Conservation (phyloP, 1,140 invertebrate species). For the Notospermus geniculatus region DNA sequence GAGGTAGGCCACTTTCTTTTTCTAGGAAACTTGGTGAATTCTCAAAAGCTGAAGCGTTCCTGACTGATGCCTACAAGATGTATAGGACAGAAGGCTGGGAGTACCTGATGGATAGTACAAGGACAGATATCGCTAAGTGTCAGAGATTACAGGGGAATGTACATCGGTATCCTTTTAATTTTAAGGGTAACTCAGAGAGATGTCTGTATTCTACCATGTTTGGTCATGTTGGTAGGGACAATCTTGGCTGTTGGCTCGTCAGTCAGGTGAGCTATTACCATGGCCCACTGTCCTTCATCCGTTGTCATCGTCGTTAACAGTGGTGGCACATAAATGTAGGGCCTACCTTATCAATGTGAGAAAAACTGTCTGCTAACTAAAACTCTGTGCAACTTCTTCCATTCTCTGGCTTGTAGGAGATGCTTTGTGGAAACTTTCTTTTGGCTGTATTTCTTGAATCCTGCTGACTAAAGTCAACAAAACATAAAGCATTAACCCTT, state of each 20-base stretch:
- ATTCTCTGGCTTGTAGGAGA: too few species aligned
- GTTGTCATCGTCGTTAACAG: neutral
- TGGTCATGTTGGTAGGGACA: constrained; percentile 1
- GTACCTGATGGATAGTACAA: constrained; percentile 74
- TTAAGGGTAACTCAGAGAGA: neutral
- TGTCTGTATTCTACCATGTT: neutral
- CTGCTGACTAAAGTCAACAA: too few species aligned
- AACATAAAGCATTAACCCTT: too few species aligned
- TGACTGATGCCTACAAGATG: constrained; percentile 80
- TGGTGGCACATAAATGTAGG: too few species aligned
- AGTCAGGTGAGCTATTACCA: neutral
- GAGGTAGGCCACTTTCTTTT: too few species aligned
- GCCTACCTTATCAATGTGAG: too few species aligned
- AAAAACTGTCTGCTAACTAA: too few species aligned
- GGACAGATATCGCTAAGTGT: constrained; percentile 80
- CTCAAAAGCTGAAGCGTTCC: constrained; percentile 83
- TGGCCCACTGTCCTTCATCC: neutral
- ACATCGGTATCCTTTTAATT: constrained; percentile 57
- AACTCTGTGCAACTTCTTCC: too few species aligned
- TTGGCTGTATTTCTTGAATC: too few species aligned
- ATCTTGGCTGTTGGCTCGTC: constrained; percentile 19
- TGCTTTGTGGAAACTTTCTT: too few species aligned
- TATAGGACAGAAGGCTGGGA: constrained; percentile 85
- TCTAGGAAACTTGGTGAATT: constrained; percentile 73
- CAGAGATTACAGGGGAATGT: constrained; percentile 76